Percentiles rank a stretch among this genome's conserved stretches.
Evolutionary conservation across 2,113 vertebrate species (phyloP).

Genomic region (Menura novaehollandiae): DNA sequence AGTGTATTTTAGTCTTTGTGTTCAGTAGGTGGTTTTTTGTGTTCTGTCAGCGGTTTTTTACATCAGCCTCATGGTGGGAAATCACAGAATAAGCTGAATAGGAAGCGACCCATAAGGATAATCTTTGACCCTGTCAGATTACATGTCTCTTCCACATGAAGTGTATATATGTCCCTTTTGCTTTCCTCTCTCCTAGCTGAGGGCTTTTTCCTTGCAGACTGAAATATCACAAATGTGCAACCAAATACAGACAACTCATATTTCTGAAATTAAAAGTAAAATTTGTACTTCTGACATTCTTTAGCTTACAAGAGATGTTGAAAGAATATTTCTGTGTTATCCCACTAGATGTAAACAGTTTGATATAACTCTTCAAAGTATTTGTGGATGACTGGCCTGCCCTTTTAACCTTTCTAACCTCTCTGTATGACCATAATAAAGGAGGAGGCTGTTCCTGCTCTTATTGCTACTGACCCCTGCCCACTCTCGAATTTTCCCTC

Average conservation of each 20-base stretch:
- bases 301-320: background rate
- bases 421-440: background rate
- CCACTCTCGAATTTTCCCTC: background rate
- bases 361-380: background rate
- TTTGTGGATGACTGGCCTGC: background rate
- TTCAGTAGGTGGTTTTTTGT: rapidly evolving
- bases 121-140: background rate
- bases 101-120: background rate
- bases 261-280: background rate
- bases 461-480: background rate
- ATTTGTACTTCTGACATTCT: background rate
- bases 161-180: background rate
- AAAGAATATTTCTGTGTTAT: background rate
- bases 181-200: background rate
- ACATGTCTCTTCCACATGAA: background rate
- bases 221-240: background rate
- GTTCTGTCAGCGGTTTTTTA: background rate
- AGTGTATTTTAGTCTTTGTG: background rate
- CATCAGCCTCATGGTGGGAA: background rate
- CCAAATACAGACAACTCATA: background rate
- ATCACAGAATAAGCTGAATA: background rate
- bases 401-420: background rate
- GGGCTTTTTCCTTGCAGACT: background rate
- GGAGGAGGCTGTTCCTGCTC: background rate
- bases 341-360: background rate